Evolutionary conservation across 2,797 vertebrate species (phyloP), one percentile per base, ranked within the genome.

Genomic region (Microctenopoma stevenorrisi): DNA sequence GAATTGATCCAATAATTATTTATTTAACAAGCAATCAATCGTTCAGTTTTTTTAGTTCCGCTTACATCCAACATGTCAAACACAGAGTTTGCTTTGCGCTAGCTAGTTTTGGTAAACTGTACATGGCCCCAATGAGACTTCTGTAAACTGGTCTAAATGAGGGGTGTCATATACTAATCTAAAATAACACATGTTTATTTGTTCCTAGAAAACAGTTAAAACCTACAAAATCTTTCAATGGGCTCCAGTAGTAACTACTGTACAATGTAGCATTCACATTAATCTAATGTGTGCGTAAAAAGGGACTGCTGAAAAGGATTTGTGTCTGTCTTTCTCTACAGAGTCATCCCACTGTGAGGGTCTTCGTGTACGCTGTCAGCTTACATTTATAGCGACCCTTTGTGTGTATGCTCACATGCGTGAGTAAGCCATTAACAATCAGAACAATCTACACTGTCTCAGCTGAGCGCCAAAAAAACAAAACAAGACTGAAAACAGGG

Each of bases 371-470:
- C 0, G 0, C 69, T 43, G 72, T 79, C 78, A 81, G 83, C 79
- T 30, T 38, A 56, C 68, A 35, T 88, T 84, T 78, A 64, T 71
- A 71, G 76, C 72, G 72, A 74, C 12, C 74, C 75, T 74, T 54
- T 86, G 78, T 86, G 81, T 73, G 58, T 25, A 37, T 43, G 67
- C 64, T 53, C 64, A 46, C 74, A 81, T 60, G 84, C 80, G 73
- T 79, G 85, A 88, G 84, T 83, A 64, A 73, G 73, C 75, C 68
- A 72, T 82, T 84, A 71, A 76, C 52, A 63, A 72, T 9, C 52
- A 37, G 76, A 53, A 75, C 71, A 74, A 69, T 73, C 68, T 54
- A 60, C 55, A 5, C 64, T 8, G 67, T 54, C 64, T 60, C 64
- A 33, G 68, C 74, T 60, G 56, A 53, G 49, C 65, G 15, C 1